Base-by-base conservation (phyloP, 1,140 invertebrate genomes). In the Drosophila ananassae region DNA sequence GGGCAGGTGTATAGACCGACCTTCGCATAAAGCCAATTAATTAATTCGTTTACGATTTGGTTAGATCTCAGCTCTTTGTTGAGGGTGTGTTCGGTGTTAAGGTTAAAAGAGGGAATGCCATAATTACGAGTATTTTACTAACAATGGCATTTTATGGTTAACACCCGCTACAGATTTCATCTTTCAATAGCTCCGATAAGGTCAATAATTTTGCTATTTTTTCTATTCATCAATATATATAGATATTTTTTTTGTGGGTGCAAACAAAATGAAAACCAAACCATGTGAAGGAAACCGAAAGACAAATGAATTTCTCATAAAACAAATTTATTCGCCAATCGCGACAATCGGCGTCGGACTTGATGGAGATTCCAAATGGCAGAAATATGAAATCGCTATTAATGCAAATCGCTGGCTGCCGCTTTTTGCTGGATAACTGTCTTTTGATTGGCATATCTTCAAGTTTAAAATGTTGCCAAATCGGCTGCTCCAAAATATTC, bases 401-500 rank as follows among this genome's bases (percentile, higher is more conserved):
- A 63, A 73, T 73, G 71, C 71, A 73, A 73, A 73, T 73, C 46
- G 71, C 9, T 21, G 25, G 58, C 59, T 62, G 50, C 34, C 39
- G 48, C 50, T 17, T 67, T 13, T 39, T 13, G 41, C 55, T 39
- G 21, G 28, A 53, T 62, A 74, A 57, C 48, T 68, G 67, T 66
- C 73, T 32, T 79, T 77, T 78, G 69, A 82, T 82, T 78, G 76
- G 72, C 80, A 80, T 62, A 55, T 67, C 58, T 60, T 54, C 58
- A 67, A 67, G 67, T 68, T 52, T 47, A 47, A 47, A 73, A 50
- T 68, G 50, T 77, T 64, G 76, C 72, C 62, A 76, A 73, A 77
- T 73, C 21, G 57, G 22, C 52, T 84, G 81, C 77, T 84, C 82
- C 77, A 74, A 77, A 81, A 81, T 74, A 61, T 81, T 69, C 67